phyloP scores from a whole-genome alignment of 2,113 vertebrate species.

The Orycteropus afer region DNA sequence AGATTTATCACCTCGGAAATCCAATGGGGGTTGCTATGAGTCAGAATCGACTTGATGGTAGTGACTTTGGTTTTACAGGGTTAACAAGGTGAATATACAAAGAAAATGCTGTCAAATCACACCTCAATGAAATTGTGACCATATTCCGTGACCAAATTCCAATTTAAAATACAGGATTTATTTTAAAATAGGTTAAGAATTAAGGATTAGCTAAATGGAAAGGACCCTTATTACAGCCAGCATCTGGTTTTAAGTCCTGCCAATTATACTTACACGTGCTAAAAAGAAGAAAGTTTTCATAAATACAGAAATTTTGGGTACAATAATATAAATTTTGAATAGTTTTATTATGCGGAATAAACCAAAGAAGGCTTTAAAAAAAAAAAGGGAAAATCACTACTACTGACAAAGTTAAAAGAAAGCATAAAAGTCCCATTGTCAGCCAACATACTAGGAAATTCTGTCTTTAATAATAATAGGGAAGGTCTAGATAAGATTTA shows the following conservation, averaged over 20 bases:
- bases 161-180: conserved; percentile 3
- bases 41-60: too few species aligned
- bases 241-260: background rate
- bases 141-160: background rate
- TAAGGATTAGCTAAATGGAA: background rate
- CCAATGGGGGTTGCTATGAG: too few species aligned
- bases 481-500: conserved; percentile 5
- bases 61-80: too few species aligned
- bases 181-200: background rate
- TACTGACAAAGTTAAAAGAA: conserved; percentile 47
- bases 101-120: background rate
- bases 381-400: background rate
- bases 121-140: background rate
- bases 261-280: conserved; percentile 27
- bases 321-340: too few species aligned
- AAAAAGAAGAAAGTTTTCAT: background rate
- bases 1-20: too few species aligned
- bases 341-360: background rate
- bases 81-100: background rate
- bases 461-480: conserved; percentile 35
- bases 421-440: background rate
- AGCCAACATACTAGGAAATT: conserved; percentile 41
- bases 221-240: background rate
- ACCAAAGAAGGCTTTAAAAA: background rate
- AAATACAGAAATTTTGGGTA: background rate